phyloP scores from a whole-genome alignment of 2,113 vertebrate genomes.

The Arvicanthis niloticus region DNA sequence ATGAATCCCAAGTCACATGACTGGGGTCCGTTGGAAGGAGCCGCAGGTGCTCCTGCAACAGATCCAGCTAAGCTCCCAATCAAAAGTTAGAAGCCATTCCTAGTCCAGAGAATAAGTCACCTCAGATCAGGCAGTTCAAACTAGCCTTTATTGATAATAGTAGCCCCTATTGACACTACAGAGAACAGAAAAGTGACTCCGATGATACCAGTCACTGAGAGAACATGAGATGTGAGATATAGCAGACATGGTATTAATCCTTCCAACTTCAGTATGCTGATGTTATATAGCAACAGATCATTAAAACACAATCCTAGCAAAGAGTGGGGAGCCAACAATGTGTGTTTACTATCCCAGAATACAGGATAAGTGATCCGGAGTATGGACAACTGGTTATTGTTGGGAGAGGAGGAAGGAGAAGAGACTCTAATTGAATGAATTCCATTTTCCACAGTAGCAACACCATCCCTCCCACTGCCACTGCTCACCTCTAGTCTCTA shows the following conservation, averaged over 20 bases:
- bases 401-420: neutral
- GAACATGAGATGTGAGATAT: neutral
- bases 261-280: neutral
- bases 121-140: neutral
- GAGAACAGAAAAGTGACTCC: neutral
- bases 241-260: neutral
- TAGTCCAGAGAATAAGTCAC: neutral
- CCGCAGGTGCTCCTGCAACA: neutral
- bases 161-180: neutral
- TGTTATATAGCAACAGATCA: neutral
- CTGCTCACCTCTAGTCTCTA: neutral
- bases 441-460: neutral
- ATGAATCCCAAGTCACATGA: neutral
- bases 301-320: neutral
- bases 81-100: neutral
- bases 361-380: neutral
- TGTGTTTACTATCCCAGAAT: neutral
- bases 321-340: neutral
- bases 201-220: neutral
- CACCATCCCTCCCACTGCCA: fast-evolving
- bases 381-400: neutral
- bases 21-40: neutral
- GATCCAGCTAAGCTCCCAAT: neutral
- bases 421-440: neutral
- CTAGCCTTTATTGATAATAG: neutral